Evolutionary conservation across 2,888 invertebrate species (phyloP).

Genomic region (Aphelenchoides bicaudatus): DNA sequence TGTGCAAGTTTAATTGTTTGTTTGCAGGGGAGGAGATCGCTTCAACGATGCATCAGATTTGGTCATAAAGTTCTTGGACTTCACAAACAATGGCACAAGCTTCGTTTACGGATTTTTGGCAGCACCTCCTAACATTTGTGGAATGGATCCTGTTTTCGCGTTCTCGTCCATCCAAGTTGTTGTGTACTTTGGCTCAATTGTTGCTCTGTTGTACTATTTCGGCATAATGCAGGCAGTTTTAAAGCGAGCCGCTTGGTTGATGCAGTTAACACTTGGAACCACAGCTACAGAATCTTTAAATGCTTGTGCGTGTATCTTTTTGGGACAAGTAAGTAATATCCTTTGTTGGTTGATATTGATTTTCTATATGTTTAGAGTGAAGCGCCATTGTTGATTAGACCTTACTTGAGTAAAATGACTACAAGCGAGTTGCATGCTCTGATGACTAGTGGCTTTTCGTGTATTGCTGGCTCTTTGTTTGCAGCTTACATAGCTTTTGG

Average conservation of each 20-base stretch:
- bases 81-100: slow-evolving; percentile 74
- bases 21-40: slow-evolving; percentile 32
- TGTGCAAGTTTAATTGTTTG: too few relatives aligned
- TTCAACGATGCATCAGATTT: slow-evolving; percentile 16
- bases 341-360: slow-evolving; percentile 5
- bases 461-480: slow-evolving; percentile 85
- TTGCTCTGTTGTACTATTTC: slow-evolving; percentile 52
- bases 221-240: slow-evolving; percentile 66
- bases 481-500: slow-evolving; percentile 82
- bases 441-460: slow-evolving; percentile 89
- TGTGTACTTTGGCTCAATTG: slow-evolving; percentile 55
- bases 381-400: slow-evolving; percentile 80
- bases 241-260: slow-evolving; percentile 53
- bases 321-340: slow-evolving; percentile 67
- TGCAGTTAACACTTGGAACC: slow-evolving; percentile 72
- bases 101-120: slow-evolving; percentile 74
- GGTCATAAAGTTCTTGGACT: slow-evolving; percentile 73
- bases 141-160: slow-evolving; percentile 71
- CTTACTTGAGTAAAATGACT: slow-evolving; percentile 79
- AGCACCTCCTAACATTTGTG: slow-evolving; percentile 53
- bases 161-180: slow-evolving; percentile 67
- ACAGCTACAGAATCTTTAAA: slow-evolving; percentile 91
- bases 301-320: slow-evolving; percentile 85
- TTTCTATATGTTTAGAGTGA: slow-evolving; percentile 65
- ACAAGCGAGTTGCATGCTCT: slow-evolving; percentile 86